Evolutionary conservation across 2,888 invertebrate genomes (phyloP).

Genomic region (Sarcophaga variegata): DNA sequence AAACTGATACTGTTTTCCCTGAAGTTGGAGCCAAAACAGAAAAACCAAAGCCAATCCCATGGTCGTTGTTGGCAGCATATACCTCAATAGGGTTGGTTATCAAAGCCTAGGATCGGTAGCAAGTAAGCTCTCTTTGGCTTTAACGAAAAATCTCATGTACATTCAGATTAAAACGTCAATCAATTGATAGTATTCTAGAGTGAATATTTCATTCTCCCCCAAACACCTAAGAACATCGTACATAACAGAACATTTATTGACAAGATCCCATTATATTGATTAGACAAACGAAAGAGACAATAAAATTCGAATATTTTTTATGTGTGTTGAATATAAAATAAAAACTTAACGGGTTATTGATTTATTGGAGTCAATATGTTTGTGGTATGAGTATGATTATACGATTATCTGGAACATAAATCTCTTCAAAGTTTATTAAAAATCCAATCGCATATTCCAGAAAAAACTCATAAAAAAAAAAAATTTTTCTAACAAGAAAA

Average conservation of each 20-base stretch:
- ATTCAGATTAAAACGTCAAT: not conserved
- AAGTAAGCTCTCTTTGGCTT: too few relatives aligned
- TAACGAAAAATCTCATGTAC: not conserved
- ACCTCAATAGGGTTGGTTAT: too few relatives aligned
- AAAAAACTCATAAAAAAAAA: not conserved
- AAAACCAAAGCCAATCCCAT: too few relatives aligned
- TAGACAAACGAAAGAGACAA: not conserved
- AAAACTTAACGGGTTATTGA: not conserved
- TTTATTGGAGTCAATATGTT: not conserved
- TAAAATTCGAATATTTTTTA: not conserved
- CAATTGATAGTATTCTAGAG: not conserved
- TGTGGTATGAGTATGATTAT: not conserved
- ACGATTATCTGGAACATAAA: not conserved
- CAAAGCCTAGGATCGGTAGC: too few relatives aligned
- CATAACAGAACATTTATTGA: not conserved
- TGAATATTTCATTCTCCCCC: not conserved
- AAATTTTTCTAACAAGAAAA: not conserved
- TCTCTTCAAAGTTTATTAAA: not conserved
- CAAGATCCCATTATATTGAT: not conserved
- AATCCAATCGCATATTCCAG: not conserved
- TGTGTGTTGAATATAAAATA: not conserved
- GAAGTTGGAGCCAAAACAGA: too few relatives aligned
- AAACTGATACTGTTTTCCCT: too few relatives aligned
- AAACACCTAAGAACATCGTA: not conserved
- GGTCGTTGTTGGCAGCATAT: too few relatives aligned